Evolutionary conservation across 2,888 invertebrate species (phyloP), one percentile per base, ranked within the genome.

Genomic region (Pyrrhia umbra): DNA sequence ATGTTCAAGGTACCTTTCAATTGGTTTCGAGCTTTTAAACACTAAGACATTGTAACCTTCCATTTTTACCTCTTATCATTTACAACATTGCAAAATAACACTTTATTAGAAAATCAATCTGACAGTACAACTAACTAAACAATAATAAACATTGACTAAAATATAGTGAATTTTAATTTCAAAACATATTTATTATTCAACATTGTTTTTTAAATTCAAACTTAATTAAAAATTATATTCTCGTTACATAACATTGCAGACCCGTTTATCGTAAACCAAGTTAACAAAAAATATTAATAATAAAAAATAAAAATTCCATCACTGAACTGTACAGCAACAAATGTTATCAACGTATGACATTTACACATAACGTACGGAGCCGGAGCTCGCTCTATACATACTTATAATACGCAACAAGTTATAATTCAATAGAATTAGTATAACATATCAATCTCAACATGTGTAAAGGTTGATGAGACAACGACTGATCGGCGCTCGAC

Each of bases 1-100:
- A 94, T 94, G 93, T 94, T 93, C 92, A 95, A 94, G 94, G 94
- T 95, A 94, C 94, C 93, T 92, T 94, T 93, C 87, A 92, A 95
- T 95, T 93, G 94, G 94, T 93, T 94, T 92, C 92, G 92, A 94
- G 93, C 89, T 91, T 93, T 89, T 88, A 86, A 91, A 93, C 93
- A 92, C 93, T 94, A 94, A 93, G 90, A 93, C 92, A 93, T 91
- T 89, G 89, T 91, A 90, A 91, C 91, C 91, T 90, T 85, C 89
- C 90, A 89, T 89, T 87, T 90, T 90, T 85, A 90, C 90, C 90
- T 89, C 91, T 89, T 92, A 92, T 88, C 90, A 80, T 88, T 87
- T 90, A 89, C 85, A 91, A 92, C 91, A 92, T 93, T 91, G 93
- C 92, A 94, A 94, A 94, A 91, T 89, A 93, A 93, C 92, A 91